Evolutionary conservation across 2,797 vertebrate species (phyloP).

Genomic region (Hydrophis major): DNA sequence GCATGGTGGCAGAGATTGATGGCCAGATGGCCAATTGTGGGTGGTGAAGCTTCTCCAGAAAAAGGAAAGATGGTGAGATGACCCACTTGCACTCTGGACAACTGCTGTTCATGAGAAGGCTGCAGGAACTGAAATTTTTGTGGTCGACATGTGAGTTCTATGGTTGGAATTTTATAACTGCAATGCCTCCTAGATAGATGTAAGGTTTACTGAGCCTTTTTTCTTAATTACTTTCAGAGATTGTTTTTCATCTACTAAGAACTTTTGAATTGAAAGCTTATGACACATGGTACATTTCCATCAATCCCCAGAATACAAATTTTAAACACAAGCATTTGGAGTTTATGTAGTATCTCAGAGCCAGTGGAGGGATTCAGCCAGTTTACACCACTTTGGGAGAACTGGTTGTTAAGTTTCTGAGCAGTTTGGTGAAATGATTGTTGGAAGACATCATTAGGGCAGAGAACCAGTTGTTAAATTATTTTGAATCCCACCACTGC

Average conservation of each 20-base stretch:
- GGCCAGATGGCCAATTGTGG: background rate
- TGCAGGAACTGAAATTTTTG: background rate
- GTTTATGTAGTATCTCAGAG: background rate
- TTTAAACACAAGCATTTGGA: background rate
- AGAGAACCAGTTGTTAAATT: no score
- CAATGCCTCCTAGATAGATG: background rate
- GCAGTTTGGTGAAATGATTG: no score
- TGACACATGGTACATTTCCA: background rate
- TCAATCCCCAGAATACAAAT: background rate
- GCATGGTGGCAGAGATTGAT: background rate
- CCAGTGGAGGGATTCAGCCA: no score
- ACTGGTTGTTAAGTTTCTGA: no score
- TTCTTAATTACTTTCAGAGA: background rate
- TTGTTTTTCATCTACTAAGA: background rate
- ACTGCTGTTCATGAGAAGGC: background rate
- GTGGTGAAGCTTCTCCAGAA: background rate
- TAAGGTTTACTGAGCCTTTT: background rate
- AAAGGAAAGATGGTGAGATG: background rate
- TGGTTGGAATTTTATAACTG: background rate
- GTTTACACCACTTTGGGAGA: no score
- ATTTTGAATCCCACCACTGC: no score
- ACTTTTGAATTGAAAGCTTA: background rate
- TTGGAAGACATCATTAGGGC: no score
- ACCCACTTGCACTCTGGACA: background rate
- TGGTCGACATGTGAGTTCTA: background rate